A percentile compares a stretch with the other conserved stretches of the same genome.
Conservation (phyloP, 53 echinoderm and acorn worm species). For the Actinopyga echinites region DNA sequence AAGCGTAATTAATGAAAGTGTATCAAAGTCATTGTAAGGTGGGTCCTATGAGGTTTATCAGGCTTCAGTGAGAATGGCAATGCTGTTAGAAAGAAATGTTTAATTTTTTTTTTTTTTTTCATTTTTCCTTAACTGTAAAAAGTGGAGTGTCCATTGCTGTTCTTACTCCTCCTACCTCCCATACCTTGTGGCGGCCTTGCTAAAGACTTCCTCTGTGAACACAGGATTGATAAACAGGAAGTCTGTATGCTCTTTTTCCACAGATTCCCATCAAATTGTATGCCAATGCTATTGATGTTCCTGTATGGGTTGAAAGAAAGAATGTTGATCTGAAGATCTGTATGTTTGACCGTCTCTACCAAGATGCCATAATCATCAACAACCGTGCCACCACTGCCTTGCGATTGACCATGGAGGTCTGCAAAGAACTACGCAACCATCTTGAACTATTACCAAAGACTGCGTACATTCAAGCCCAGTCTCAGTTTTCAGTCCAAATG, state of each 20-base stretch:
- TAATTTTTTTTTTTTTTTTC: too few species aligned
- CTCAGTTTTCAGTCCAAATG: constrained; percentile 95
- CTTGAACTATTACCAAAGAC: constrained; percentile 97
- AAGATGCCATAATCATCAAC: constrained; percentile 93
- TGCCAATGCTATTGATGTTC: constrained; percentile 91
- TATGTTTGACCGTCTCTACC: constrained; percentile 96
- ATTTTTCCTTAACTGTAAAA: too few species aligned
- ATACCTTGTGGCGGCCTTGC: too few species aligned
- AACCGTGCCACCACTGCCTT: constrained; percentile 93
- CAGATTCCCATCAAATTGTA: constrained; percentile 74
- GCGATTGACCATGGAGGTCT: constrained; percentile 88
- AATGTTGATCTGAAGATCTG: constrained; percentile 95
- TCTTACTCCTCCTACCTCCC: too few species aligned
- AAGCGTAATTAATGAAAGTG: too few species aligned
- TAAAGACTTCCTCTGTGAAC: too few species aligned
- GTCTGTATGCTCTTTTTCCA: background rate
- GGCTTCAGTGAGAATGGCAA: too few species aligned
- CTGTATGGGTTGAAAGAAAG: constrained; percentile 93
- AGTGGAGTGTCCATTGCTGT: too few species aligned
- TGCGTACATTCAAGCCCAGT: constrained; percentile 99
- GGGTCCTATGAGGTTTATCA: too few species aligned
- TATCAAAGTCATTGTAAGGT: too few species aligned
- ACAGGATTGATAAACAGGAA: too few species aligned
- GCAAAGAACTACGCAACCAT: constrained; percentile 86
- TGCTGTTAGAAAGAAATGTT: too few species aligned